phyloP scores from a whole-genome alignment of 2,113 vertebrate species.

The rabbit (Oryctolagus cuniculus) region mOryCun1.1 NC_091438.1:148283501-148284000 shows the following conservation, averaged over 20 bases:
- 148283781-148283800: too few species aligned
- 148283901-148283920: background rate
- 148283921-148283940: background rate
- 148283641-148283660: too few species aligned
- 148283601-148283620: too few species aligned
- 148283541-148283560: too few species aligned
- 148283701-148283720: too few species aligned
- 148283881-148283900: background rate
- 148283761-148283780: background rate
- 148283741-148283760: background rate
- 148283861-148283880: background rate
- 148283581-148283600: too few species aligned
- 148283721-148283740: background rate
- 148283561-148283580: too few species aligned
- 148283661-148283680: too few species aligned
- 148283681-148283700: background rate
- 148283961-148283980: too few species aligned
- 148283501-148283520: background rate
- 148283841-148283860: background rate
- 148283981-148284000: accelerated
- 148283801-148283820: background rate
- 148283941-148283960: accelerated
- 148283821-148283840: background rate
- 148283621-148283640: too few species aligned
- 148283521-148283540: too few species aligned